Base-by-base conservation (phyloP, 2,888 invertebrate species). In the Trachelus troglodyta region DNA sequence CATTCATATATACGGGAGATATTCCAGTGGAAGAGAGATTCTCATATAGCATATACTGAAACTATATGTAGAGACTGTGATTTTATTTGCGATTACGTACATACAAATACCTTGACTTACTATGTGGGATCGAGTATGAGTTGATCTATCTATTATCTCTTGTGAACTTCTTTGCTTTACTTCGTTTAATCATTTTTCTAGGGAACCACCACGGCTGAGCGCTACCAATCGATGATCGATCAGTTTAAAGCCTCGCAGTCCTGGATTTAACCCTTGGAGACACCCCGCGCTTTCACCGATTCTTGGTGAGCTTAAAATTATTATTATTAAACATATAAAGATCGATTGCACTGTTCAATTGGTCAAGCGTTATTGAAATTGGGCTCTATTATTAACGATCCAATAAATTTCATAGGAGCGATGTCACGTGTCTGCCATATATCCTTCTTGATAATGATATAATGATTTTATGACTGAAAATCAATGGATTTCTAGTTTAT, bases 151-250 rank as follows among this genome's bases (percentile, higher is more conserved):
- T 56, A 56, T 56, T 56, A 23, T 15, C 56, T 56, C 56, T 4
- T 23, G 23, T 23, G 23, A 23, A 9, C 23, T 56, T 40, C 23
- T 23, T 56, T 56, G 23, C 23, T 56, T 56, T 56, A 56, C 56
- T 23, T 23, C 9, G 9, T 56, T 56, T 56, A 56, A 56, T 56
- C 56, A 23, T 56, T 56, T 56, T 56, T 56, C 15, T 23, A 56
- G 56, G 23, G 56, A 56, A 56, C 71, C 6, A 11, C 69, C 69
- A 35, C 35, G 6, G 15, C 71, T 31, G 12, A 31, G 31, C 71
- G 71, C 71, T 71, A 71, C 31, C 31, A 71, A 71, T 71, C 71
- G 31, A 71, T 71, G 71, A 71, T 71, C 71, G 71, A 71, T 71
- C 71, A 12, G 71, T 11, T 56, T 9, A 56, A 56, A 56, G 56